Evolutionary conservation across 1,140 invertebrate species (phyloP), one percentile per base, ranked within the genome.

Genomic region (Pogonognathellus flavescens): DNA sequence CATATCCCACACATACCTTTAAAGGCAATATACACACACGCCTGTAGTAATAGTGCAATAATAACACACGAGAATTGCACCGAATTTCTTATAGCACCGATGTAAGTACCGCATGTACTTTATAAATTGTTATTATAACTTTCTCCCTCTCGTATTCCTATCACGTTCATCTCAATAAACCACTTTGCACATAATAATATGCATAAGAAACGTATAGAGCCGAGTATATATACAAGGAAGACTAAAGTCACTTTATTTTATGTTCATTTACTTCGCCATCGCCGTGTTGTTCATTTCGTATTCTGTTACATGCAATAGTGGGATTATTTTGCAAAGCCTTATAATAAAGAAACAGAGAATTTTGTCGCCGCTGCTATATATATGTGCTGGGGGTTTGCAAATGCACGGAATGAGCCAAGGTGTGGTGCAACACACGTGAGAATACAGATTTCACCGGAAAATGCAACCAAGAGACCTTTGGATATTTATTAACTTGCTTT

Each of bases 171-270:
- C 22, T 66, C 22, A 66, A 66, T 66, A 66, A 66, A 25, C 62
- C 62, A 66, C 62, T 66, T 66, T 66, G 20, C 62, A 66, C 22
- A 66, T 25, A 25, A 66, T 66, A 25, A 66, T 25, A 66, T 66
- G 62, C 22, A 66, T 25, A 25, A 66, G 62, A 25, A 25, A 66
- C 22, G 20, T 14, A 25, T 13, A 14, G 20, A 66, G 5, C 10
- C n/a, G 1, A n/a, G 59, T 6, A 18, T 59, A 59, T 11, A 1
- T 62, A 8, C 59, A 25, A 25, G 20, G 10, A 10, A 25, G 25
- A 25, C 22, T 66, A 20, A 14, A 20, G 59, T 60, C 16, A 20
- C 10, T 25, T 20, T 22, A 31, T 13, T 66, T 14, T 66, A 25
- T 25, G 62, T 25, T 11, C 62, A 41, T 41, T 41, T 41, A 41